These are phyloP conservation scores for Paradoxurus hermaphroditus DNA, from an alignment of 2,113 vertebrate genomes.

Conservation along the genomic window DNA sequence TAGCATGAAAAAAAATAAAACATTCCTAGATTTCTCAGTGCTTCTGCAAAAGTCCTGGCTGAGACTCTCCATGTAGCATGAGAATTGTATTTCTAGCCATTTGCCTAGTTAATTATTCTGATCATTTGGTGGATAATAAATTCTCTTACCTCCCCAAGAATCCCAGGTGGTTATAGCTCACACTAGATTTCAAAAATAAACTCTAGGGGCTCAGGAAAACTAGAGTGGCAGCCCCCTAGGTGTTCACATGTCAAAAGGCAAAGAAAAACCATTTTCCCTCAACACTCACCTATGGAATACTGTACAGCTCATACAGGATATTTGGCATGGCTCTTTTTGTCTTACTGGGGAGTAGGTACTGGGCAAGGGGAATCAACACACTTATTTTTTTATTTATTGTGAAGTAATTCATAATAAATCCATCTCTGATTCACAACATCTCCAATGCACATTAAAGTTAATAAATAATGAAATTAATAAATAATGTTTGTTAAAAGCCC, in stretches of 20 bases:
- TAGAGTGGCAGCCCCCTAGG: background rate
- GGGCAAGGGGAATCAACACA: too few species aligned
- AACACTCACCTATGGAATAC: background rate
- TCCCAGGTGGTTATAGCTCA: background rate
- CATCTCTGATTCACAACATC: background rate
- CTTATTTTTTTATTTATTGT: background rate
- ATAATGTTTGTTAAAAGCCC: background rate
- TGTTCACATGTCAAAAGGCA: background rate
- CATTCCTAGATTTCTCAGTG: background rate
- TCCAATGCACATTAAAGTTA: background rate
- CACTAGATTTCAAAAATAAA: background rate
- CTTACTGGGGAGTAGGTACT: background rate
- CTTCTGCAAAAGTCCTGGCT: background rate
- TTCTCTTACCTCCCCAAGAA: background rate
- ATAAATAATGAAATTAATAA: background rate
- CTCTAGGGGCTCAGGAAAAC: too few species aligned
- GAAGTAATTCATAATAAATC: background rate
- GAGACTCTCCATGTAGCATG: background rate
- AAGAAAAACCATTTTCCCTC: background rate
- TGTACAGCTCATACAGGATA: fast-evolving
- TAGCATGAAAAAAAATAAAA: background rate
- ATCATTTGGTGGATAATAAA: background rate
- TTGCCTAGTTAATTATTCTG: background rate
- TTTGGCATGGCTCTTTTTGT: background rate
- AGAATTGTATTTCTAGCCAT: background rate